A percentile compares a stretch with the other conserved stretches of the same genome.
Conservation (phyloP, 2,888 invertebrate species). For the Lapara coniferarum region DNA sequence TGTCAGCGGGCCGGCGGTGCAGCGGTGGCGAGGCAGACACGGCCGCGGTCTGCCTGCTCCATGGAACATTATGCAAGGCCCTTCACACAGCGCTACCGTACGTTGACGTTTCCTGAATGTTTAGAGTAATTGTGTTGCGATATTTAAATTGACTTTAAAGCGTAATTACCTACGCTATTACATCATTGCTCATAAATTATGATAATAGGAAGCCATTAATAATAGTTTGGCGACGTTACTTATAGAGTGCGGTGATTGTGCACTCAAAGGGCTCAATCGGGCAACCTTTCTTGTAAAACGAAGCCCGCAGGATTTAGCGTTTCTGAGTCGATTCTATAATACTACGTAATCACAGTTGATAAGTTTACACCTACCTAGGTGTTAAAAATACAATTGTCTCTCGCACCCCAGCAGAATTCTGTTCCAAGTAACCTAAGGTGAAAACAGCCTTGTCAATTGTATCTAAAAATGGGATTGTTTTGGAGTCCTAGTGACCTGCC, state of each 20-base stretch:
- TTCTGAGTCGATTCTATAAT: neutral
- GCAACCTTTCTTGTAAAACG: slow-evolving; percentile 8
- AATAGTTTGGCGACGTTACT: slow-evolving; percentile 35
- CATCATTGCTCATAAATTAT: slow-evolving; percentile 48
- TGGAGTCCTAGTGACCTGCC: too few relatives aligned
- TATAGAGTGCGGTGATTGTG: slow-evolving; percentile 33
- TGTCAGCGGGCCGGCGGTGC: slow-evolving; percentile 47
- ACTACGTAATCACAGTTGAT: neutral
- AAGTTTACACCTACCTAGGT: neutral
- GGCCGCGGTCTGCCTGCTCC: slow-evolving; percentile 35
- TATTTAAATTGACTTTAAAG: slow-evolving; percentile 56
- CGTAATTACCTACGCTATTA: slow-evolving; percentile 52
- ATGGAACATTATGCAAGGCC: slow-evolving; percentile 63
- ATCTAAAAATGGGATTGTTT: too few relatives aligned
- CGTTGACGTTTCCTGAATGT: slow-evolving; percentile 67
- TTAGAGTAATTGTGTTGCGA: slow-evolving; percentile 64
- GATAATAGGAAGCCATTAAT: slow-evolving; percentile 49
- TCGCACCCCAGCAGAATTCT: too few relatives aligned
- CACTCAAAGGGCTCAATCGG: neutral
- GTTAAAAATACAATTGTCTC: too few relatives aligned
- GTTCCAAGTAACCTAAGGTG: too few relatives aligned
- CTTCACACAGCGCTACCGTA: slow-evolving; percentile 50
- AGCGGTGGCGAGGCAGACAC: slow-evolving; percentile 35
- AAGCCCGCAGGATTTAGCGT: neutral
- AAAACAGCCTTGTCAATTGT: too few relatives aligned